phyloP scores from a whole-genome alignment of 2,888 invertebrate species.

The Pomacea canaliculata region DNA sequence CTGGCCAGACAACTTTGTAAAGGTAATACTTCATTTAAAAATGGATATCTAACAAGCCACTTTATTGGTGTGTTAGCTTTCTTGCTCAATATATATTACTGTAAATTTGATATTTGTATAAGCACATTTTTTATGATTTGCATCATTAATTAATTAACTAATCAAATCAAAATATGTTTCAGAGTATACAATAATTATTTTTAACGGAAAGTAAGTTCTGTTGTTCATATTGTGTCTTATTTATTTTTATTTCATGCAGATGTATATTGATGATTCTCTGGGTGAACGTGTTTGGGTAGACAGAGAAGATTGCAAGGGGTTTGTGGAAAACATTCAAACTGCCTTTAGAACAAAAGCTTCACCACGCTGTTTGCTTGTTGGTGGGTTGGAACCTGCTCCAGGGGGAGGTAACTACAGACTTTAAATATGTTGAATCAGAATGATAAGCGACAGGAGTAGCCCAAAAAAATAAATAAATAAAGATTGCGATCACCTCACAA shows the following conservation, averaged over 20 bases:
- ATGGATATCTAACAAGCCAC: neutral
- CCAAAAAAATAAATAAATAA: no score
- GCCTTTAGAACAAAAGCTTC: conserved; percentile 85
- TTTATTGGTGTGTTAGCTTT: no score
- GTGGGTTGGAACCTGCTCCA: neutral
- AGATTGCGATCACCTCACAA: neutral
- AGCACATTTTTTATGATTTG: no score
- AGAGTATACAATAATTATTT: no score
- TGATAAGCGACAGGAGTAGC: neutral
- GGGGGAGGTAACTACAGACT: neutral
- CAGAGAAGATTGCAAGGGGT: conserved; percentile 87
- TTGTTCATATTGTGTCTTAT: conserved; percentile 6
- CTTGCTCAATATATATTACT: no score
- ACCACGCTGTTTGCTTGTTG: conserved; percentile 75
- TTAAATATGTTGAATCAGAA: neutral
- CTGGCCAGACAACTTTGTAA: conserved; percentile 94
- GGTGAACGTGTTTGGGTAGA: conserved; percentile 96
- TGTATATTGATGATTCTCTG: conserved; percentile 93
- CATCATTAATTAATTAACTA: no score
- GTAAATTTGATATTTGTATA: no score
- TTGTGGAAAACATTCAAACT: conserved; percentile 90
- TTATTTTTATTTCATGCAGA: conserved; percentile 71
- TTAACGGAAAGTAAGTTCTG: neutral
- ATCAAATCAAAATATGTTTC: no score
- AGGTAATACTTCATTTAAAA: conserved; percentile 73